These are phyloP conservation scores for Pristionchus mayeri DNA, from an alignment of 2,888 invertebrate genomes.

Conservation along the genomic window DNA sequence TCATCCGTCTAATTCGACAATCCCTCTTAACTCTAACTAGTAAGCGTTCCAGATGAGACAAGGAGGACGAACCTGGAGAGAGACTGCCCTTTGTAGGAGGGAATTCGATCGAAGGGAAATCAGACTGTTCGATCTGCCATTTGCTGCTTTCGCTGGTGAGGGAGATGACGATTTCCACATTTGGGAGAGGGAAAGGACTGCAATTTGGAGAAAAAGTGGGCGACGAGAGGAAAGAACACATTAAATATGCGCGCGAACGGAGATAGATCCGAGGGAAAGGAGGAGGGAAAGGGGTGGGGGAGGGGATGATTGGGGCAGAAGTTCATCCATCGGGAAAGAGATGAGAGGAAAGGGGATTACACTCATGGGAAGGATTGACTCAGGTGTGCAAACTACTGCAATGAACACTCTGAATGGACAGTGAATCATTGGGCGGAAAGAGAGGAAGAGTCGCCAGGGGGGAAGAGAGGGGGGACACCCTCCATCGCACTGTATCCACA, in stretches of 20 bases:
- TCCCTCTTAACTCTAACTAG: not conserved
- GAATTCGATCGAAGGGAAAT: slow-evolving; percentile 34
- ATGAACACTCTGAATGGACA: not conserved
- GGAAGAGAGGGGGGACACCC: not conserved
- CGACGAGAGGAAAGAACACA: slow-evolving; percentile 19
- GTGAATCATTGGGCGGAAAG: not conserved
- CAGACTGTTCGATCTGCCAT: slow-evolving; percentile 21
- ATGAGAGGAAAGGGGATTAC: slow-evolving; percentile 7
- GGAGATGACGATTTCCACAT: slow-evolving; percentile 50
- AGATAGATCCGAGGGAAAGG: slow-evolving; percentile 7
- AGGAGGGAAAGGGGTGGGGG: not conserved
- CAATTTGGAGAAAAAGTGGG: not conserved
- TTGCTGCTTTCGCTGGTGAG: not conserved
- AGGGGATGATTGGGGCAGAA: not conserved
- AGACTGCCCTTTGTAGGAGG: slow-evolving; percentile 44
- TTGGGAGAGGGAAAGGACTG: not conserved
- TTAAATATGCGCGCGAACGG: slow-evolving; percentile 31
- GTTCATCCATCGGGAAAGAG: slow-evolving; percentile 32
- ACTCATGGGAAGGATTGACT: not conserved
- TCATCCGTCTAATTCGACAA: not conserved
- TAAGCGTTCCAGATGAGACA: not conserved
- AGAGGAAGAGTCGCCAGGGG: not conserved
- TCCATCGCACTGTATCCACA: slow-evolving; percentile 3
- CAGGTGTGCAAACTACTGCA: not conserved
- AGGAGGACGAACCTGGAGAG: slow-evolving; percentile 32